Evolutionary conservation across 2,113 vertebrate genomes (phyloP).

Genomic region (Loxodonta africana): DNA sequence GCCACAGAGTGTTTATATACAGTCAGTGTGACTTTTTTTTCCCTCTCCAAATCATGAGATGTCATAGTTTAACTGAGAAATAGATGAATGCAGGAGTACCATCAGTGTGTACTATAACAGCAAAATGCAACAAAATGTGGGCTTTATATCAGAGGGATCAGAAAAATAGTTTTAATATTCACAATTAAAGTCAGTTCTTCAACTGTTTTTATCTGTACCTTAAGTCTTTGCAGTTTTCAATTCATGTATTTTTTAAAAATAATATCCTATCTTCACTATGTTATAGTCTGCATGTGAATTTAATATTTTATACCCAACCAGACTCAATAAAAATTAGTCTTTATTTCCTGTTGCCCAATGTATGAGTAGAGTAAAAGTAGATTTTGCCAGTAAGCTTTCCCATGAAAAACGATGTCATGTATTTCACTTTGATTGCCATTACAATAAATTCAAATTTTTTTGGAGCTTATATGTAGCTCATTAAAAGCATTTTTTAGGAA

Average conservation of each 20-base stretch:
- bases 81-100: background rate
- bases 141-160: background rate
- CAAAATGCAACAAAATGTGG: background rate
- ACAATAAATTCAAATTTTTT: background rate
- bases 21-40: background rate
- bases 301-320: background rate
- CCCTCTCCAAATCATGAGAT: constrained; percentile 61
- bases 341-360: background rate
- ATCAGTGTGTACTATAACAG: background rate
- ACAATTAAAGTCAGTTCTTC: background rate
- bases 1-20: background rate
- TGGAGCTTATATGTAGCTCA: background rate
- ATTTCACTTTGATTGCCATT: background rate
- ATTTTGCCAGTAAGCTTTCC: background rate
- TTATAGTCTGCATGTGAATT: background rate
- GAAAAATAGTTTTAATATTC: background rate
- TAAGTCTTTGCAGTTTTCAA: background rate
- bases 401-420: background rate
- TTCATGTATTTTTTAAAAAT: background rate
- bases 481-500: background rate
- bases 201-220: background rate
- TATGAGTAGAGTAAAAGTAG: background rate
- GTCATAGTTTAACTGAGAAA: constrained; percentile 63
- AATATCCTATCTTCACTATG: background rate
- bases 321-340: background rate